phyloP scores from a whole-genome alignment of 2,113 vertebrate genomes.

The Ramphastos sulfuratus region DNA sequence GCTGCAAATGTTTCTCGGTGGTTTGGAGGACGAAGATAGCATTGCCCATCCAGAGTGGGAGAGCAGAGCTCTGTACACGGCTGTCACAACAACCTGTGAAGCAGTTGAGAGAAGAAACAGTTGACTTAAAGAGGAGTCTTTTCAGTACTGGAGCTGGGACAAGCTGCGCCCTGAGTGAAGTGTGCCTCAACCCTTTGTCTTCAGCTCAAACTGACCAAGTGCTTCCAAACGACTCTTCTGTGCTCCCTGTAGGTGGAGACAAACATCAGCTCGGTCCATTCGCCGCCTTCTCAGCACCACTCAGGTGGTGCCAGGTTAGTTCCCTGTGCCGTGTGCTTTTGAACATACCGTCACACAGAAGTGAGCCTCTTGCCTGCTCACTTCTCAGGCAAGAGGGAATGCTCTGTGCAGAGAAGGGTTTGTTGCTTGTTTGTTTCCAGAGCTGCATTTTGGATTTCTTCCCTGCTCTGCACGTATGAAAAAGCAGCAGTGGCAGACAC shows the following conservation, averaged over 20 bases:
- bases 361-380: neutral
- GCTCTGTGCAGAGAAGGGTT: neutral
- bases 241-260: neutral
- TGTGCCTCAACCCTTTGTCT: neutral
- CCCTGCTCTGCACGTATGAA: neutral
- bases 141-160: neutral
- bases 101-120: neutral
- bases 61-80: accelerated
- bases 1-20: neutral
- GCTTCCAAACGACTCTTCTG: neutral
- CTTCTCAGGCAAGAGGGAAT: neutral
- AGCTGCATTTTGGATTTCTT: neutral
- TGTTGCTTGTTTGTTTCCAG: conserved; percentile 8
- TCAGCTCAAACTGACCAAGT: neutral
- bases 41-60: neutral
- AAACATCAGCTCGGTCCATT: neutral
- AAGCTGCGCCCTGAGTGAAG: neutral
- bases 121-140: neutral
- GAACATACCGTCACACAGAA: neutral
- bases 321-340: neutral
- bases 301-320: neutral
- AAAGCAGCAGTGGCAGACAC: neutral
- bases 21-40: neutral
- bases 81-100: neutral
- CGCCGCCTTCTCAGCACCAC: neutral